phyloP scores from a whole-genome alignment of 2,888 invertebrate genomes.

The Drosophila yooni region DNA sequence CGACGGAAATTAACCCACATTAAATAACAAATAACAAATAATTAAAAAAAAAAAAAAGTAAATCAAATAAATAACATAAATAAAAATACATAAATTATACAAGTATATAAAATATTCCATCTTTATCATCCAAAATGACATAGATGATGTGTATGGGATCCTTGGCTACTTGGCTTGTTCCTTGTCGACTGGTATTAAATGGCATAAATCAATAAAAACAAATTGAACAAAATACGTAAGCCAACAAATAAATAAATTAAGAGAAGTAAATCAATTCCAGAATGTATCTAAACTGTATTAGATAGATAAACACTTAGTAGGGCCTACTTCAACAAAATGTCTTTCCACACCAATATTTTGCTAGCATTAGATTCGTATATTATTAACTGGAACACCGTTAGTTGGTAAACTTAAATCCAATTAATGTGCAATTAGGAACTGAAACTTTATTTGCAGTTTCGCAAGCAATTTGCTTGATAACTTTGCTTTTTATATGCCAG shows the following conservation, averaged over 20 bases:
- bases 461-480: slow-evolving; percentile 25
- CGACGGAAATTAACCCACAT: no score
- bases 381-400: neutral
- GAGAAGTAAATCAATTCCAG: neutral
- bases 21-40: no score
- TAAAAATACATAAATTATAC: no score
- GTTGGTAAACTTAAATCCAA: slow-evolving; percentile 36
- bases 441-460: slow-evolving; percentile 34
- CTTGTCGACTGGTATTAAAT: neutral
- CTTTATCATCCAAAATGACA: no score
- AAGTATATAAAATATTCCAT: no score
- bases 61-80: no score
- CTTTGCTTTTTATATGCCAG: slow-evolving; percentile 4
- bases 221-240: neutral
- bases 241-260: neutral
- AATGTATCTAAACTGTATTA: neutral
- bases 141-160: neutral
- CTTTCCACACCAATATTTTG: neutral
- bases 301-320: neutral
- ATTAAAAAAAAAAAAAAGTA: no score
- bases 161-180: neutral
- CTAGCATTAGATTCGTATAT: neutral
- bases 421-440: slow-evolving; percentile 40
- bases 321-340: neutral
- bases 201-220: neutral